Evolutionary conservation across 2,888 invertebrate genomes (phyloP), one percentile per base, ranked within the genome.

Genomic region (Dermolepida albohirtum): DNA sequence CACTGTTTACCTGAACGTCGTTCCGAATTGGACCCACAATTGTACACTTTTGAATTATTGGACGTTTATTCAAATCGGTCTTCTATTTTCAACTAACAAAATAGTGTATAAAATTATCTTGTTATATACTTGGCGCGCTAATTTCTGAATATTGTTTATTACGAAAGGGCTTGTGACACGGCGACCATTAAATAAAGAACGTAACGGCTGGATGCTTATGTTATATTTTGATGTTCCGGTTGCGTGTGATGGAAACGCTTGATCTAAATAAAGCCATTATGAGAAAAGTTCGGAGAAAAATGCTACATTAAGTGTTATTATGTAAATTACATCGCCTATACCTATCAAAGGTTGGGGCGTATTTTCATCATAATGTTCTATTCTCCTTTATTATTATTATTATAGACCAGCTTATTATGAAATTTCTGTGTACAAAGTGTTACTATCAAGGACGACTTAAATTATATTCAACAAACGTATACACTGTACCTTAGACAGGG

Each of bases 1-100:
- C 62, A 59, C 66, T 50, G 43, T 66, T 66, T 66, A 66, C 59
- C 52, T 64, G 59, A 59, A 59, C 14, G 59, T 59, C 59, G 59
- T 47, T 47, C 34, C 47, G 59, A 59, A 59, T 59, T 59, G 59
- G 59, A 16, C 29, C 34, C 59, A 47, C 47, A 47, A 59, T 59
- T 59, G 59, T 59, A 59, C 59, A 47, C 59, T 47, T 59, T 47
- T 59, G 59, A 59, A 44, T 59, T 59, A 59, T 59, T 34, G 29
- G 44, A 34, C 59, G 29, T 59, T 59, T 59, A 59, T 59, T 59
- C 47, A 59, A 59, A 59, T 59, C 59, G 47, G 16, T 41, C 59
- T 44, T 14, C 44, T 59, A 59, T 59, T 59, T 59, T 59, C 59
- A 47, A 59, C 47, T 1, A 7, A 34, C 34, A 34, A 34, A 59